Evolutionary conservation across 2,797 vertebrate genomes (phyloP).

Genomic region (Thaleichthys pacificus): DNA sequence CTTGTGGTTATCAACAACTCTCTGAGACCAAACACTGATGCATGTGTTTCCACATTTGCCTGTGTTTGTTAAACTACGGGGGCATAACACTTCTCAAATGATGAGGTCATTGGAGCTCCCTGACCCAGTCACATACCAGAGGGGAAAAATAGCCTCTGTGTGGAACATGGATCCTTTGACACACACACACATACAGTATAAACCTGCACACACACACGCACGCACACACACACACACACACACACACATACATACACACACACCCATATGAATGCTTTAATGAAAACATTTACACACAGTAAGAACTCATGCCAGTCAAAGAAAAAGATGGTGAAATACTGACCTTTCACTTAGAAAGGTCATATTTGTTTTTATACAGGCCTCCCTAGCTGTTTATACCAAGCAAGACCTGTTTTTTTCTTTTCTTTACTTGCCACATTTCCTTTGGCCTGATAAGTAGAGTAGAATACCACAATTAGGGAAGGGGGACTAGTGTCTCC

Average conservation of each 20-base stretch:
- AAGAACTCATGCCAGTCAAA: not conserved
- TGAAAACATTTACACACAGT: not conserved
- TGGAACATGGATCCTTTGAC: constrained; percentile 35
- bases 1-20: no score
- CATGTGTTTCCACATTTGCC: no score
- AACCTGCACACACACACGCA: not conserved
- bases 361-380: not conserved
- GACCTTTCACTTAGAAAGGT: not conserved
- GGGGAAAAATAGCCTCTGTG: constrained; percentile 59
- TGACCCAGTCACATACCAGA: constrained; percentile 54
- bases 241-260: not conserved
- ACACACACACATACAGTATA: not conserved
- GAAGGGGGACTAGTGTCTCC: no score
- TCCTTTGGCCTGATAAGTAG: no score
- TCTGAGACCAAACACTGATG: not conserved
- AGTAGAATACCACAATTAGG: no score
- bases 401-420: no score
- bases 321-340: no score
- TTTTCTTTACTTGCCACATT: no score
- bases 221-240: not conserved
- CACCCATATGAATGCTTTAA: not conserved
- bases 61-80: not conserved
- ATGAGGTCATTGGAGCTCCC: constrained; percentile 53
- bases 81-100: constrained; percentile 52
- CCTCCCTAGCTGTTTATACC: not conserved